These are phyloP conservation scores for Drosophila parthenogenetica DNA, from an alignment of 2,888 invertebrate species.

Conservation along the genomic window DNA sequence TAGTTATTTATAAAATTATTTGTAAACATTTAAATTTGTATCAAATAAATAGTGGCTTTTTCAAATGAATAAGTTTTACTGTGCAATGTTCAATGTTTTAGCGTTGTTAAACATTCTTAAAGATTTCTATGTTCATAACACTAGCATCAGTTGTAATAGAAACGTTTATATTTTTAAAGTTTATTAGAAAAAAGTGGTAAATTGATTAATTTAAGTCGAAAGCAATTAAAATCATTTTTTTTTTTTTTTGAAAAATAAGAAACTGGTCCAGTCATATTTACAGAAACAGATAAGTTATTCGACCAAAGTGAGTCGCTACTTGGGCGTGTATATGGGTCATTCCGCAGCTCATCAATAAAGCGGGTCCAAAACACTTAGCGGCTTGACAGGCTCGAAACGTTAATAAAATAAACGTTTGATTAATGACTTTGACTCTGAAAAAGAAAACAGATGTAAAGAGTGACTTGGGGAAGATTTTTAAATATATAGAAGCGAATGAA, in stretches of 20 bases:
- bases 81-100: too few species aligned
- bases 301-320: slow-evolving; percentile 24
- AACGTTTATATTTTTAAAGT: slow-evolving; percentile 13
- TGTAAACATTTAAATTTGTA: too few species aligned
- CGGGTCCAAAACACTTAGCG: background rate
- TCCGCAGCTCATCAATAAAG: slow-evolving; percentile 60
- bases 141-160: background rate
- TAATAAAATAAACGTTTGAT: slow-evolving; percentile 60
- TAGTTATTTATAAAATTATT: background rate
- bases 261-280: slow-evolving; percentile 60
- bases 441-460: slow-evolving; percentile 19
- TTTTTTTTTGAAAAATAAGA: background rate
- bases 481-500: too few species aligned
- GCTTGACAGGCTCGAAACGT: slow-evolving; percentile 16
- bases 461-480: background rate
- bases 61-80: too few species aligned
- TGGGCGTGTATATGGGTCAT: slow-evolving; percentile 52
- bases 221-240: background rate
- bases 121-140: too few species aligned
- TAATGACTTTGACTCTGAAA: slow-evolving; percentile 48
- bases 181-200: slow-evolving; percentile 42
- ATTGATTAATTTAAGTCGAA: slow-evolving; percentile 46
- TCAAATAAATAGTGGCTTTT: too few species aligned
- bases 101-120: too few species aligned
- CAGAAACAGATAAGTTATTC: slow-evolving; percentile 57